Percentiles rank a stretch among this genome's conserved stretches.
phyloP scores from a whole-genome alignment of 2,888 invertebrate species.

The Drosophila basisetae region DNA sequence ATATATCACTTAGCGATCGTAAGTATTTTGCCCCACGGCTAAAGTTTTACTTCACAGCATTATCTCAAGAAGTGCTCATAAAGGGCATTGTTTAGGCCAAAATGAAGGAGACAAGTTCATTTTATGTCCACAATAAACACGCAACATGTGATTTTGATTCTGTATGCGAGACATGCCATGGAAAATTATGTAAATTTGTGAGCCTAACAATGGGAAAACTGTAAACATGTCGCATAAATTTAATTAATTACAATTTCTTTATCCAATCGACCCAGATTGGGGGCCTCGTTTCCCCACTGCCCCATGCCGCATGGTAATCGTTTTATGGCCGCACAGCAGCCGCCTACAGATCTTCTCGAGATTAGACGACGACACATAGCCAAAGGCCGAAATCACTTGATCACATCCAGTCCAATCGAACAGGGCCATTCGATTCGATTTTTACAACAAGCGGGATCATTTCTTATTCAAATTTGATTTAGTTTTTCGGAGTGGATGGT shows the following conservation, averaged over 20 bases:
- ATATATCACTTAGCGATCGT: conserved; percentile 34
- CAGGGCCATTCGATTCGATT: conserved; percentile 53
- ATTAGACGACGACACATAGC: conserved; percentile 58
- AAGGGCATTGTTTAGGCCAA: conserved; percentile 52
- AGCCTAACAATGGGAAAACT: conserved; percentile 70
- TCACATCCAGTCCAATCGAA: conserved; percentile 63
- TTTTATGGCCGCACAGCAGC: conserved; percentile 76
- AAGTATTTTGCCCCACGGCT: neutral
- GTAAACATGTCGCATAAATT: conserved; percentile 80
- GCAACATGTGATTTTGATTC: conserved; percentile 71
- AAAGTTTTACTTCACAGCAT: conserved; percentile 12
- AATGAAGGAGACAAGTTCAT: conserved; percentile 52
- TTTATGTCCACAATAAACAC: conserved; percentile 57
- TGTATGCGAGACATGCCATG: conserved; percentile 32
- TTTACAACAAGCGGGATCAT: conserved; percentile 51
- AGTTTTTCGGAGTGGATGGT: conserved; percentile 40
- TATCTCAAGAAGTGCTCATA: conserved; percentile 24
- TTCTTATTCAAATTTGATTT: conserved; percentile 79
- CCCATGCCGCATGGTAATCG: conserved; percentile 52
- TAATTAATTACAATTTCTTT: conserved; percentile 80
- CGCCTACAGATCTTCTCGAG: conserved; percentile 71
- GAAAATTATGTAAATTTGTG: conserved; percentile 71
- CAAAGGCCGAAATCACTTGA: conserved; percentile 67
- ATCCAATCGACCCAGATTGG: conserved; percentile 74
- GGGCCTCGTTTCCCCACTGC: conserved; percentile 7